Conservation (phyloP, 2,113 vertebrate species). For the Gymnarchus niloticus region DNA sequence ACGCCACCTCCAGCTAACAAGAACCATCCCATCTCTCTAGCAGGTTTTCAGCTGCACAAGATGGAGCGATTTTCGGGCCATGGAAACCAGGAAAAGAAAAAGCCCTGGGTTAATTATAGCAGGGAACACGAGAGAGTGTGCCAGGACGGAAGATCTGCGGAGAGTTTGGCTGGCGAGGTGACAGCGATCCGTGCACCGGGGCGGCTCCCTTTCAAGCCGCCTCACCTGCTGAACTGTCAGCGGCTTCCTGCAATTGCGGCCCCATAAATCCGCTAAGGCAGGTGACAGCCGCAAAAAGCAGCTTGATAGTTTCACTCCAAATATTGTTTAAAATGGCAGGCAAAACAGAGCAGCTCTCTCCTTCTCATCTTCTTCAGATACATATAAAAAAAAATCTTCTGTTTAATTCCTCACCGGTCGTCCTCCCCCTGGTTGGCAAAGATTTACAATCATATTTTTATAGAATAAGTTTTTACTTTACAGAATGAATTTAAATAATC, state of each 20-base stretch:
- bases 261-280: background rate
- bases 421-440: background rate
- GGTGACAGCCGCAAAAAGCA: slow-evolving; percentile 28
- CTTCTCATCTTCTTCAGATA: background rate
- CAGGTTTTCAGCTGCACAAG: slow-evolving; percentile 52
- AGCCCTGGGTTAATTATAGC: slow-evolving; percentile 79
- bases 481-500: too few species aligned
- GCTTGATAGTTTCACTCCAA: slow-evolving; percentile 18
- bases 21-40: slow-evolving; percentile 66
- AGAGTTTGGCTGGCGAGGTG: slow-evolving; percentile 65
- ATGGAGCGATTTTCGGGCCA: slow-evolving; percentile 52
- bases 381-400: background rate
- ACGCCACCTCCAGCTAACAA: slow-evolving; percentile 66
- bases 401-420: background rate
- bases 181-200: slow-evolving; percentile 59
- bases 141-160: slow-evolving; percentile 61
- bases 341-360: background rate
- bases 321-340: slow-evolving; percentile 24
- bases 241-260: slow-evolving; percentile 36
- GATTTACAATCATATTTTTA: too few species aligned
- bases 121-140: slow-evolving; percentile 66
- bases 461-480: too few species aligned
- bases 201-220: slow-evolving; percentile 56
- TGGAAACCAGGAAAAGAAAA: slow-evolving; percentile 65
- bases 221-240: slow-evolving; percentile 55